These are phyloP conservation scores for Onychomys leucogaster DNA, from an alignment of 2,797 vertebrate species.

Conservation along the genomic window DNA sequence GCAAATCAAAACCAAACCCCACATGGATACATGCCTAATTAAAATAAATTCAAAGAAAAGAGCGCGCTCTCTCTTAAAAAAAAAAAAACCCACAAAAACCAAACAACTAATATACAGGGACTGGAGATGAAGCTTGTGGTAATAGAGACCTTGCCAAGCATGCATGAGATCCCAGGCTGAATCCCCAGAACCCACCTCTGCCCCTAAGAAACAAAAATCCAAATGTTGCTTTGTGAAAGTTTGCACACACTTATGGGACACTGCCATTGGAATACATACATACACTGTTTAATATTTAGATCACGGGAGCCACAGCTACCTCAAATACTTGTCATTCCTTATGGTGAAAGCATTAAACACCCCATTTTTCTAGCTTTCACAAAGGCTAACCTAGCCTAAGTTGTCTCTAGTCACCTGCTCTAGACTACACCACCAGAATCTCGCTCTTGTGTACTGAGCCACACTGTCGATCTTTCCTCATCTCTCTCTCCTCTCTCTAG, in stretches of 20 bases:
- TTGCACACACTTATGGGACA: not conserved
- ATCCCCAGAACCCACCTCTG: not conserved
- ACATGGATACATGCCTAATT: not conserved
- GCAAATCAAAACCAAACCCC: not conserved
- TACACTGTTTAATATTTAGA: not conserved
- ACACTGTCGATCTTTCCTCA: too few species aligned
- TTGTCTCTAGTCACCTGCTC: not conserved
- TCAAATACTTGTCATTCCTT: not conserved
- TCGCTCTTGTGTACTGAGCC: not conserved
- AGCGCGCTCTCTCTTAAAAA: not conserved
- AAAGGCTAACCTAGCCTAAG: not conserved
- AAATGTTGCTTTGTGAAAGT: not conserved
- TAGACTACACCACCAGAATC: not conserved
- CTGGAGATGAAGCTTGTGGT: not conserved
- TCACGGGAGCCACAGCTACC: not conserved
- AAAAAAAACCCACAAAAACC: not conserved
- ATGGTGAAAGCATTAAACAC: not conserved
- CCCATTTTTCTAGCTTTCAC: not conserved
- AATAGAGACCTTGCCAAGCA: not conserved
- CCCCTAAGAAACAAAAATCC: not conserved
- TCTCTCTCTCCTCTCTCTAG: not conserved
- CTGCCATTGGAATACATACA: not conserved
- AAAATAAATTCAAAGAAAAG: constrained; percentile 39
- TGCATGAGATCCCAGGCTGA: not conserved
- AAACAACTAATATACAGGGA: not conserved